A percentile compares a stretch with the other conserved stretches of the same genome.
phyloP scores from a whole-genome alignment of 2,888 invertebrate genomes.

The Eupithecia vulgata region DNA sequence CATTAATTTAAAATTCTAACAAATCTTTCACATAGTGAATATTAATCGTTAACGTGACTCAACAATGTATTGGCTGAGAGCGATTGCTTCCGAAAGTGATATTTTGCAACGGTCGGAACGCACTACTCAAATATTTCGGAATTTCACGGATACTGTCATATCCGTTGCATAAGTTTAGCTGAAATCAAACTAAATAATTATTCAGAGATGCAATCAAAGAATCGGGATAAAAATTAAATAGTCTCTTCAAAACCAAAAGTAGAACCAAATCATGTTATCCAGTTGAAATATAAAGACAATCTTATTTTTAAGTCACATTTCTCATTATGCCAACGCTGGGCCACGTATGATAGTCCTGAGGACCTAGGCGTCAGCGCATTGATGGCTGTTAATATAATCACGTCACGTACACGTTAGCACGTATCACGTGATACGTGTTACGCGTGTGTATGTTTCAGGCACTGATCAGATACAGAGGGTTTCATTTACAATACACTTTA shows the following conservation, averaged over 20 bases:
- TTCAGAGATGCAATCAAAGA: background rate
- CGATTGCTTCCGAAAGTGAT: conserved; percentile 44
- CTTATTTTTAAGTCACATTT: background rate
- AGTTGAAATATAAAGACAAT: background rate
- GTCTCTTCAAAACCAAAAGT: background rate
- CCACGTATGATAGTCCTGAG: background rate
- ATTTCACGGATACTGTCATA: conserved; percentile 55
- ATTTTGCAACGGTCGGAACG: conserved; percentile 44
- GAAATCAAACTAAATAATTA: background rate
- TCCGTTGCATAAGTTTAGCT: conserved; percentile 45
- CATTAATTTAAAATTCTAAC: background rate
- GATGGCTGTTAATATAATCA: too few species aligned
- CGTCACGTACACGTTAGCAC: too few species aligned
- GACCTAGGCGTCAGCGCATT: background rate
- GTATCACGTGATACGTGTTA: too few species aligned
- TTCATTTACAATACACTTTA: too few species aligned
- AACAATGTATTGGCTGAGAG: conserved; percentile 32
- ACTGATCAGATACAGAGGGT: too few species aligned
- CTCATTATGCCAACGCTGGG: background rate
- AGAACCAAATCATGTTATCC: too few species aligned
- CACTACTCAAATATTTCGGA: conserved; percentile 48
- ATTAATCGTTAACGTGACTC: conserved; percentile 8
- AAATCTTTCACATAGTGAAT: conserved; percentile 14
- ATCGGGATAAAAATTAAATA: too few species aligned
- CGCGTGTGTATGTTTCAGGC: too few species aligned